Base-by-base conservation (phyloP, 35 echinoderm and acorn worm genomes). In the Heliocidaris erythrogramma region DNA sequence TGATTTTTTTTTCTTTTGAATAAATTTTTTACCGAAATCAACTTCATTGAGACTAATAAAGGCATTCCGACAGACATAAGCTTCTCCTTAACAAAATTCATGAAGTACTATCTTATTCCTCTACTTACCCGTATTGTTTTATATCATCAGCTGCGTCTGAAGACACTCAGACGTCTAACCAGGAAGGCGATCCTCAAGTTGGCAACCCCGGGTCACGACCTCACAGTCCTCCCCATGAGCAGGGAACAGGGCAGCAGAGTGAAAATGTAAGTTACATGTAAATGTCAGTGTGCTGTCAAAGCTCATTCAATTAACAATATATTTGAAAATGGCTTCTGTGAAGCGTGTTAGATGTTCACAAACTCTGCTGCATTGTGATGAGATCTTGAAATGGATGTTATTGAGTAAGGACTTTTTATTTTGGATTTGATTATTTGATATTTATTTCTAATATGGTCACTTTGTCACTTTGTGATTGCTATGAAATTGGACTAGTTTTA, bases 151-250 rank as follows among this genome's bases (percentile, higher is more conserved):
- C 91, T 50, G 50, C 48, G 0, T 49, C 47, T 10, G 91, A 92
- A 5, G 50, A 92, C 91, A 92, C 47, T 12, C 49, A 49, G 29
- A 50, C 14, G 17, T 32, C 48, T 27, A 92, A 92, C 13, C 91
- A 92, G 49, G 91, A 92, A 27, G 91, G 50, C 49, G 48, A 49
- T 49, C 91, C 91, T 92, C 91, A 92, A 92, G 49, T 92, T 52
- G 91, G 91, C 91, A 92, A 92, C 91, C 91, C 91, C n/a, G 91
- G 91, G 91, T 92, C 91, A 92, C 91, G 49, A 59, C 50, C 91
- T 27, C 48, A 92, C 91, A 92, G 91, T 48, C 91, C 91, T 29
- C 31, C 13, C 18, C 9, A 42, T 13, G 31, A 50, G 29, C 65
- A 21, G 27, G 65, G 65, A n/a, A 24, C 7, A 78, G 65, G 14